Conservation (phyloP, 2,888 invertebrate species). For the Pseudoips prasinana region DNA sequence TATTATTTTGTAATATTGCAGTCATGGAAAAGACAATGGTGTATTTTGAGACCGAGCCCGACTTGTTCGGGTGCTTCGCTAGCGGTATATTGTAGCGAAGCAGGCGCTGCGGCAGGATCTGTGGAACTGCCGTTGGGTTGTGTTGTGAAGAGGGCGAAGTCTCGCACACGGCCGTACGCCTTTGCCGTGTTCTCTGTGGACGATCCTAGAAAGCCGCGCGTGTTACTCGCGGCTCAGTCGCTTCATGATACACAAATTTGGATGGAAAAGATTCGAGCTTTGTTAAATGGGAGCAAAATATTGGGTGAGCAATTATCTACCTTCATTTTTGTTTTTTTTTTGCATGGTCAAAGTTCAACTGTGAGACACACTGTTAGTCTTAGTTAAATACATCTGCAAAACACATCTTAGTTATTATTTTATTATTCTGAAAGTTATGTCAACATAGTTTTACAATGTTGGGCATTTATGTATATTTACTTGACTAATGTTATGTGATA, state of each 20-base stretch:
- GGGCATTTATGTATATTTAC: no score
- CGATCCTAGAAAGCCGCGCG: slow-evolving; percentile 82
- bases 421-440: no score
- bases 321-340: slow-evolving; percentile 27
- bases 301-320: slow-evolving; percentile 50
- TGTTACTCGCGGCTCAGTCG: slow-evolving; percentile 84
- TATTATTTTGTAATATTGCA: slow-evolving; percentile 53
- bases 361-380: background rate
- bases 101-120: slow-evolving; percentile 68
- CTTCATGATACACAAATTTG: slow-evolving; percentile 85
- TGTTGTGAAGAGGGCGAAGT: slow-evolving; percentile 84
- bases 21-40: slow-evolving; percentile 86
- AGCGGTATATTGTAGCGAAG: slow-evolving; percentile 80
- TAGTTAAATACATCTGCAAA: no score
- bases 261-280: slow-evolving; percentile 84
- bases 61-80: slow-evolving; percentile 78
- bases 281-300: slow-evolving; percentile 69
- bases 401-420: no score
- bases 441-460: no score
- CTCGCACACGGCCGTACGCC: slow-evolving; percentile 85
- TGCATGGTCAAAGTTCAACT: slow-evolving; percentile 17
- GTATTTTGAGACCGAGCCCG: slow-evolving; percentile 81
- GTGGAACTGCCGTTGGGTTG: slow-evolving; percentile 82
- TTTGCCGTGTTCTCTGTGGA: slow-evolving; percentile 85
- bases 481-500: no score